Percentiles rank a stretch among this genome's conserved stretches.
phyloP scores from a whole-genome alignment of 2,113 vertebrate species.

The Petrocephalus microphthalmus region DNA sequence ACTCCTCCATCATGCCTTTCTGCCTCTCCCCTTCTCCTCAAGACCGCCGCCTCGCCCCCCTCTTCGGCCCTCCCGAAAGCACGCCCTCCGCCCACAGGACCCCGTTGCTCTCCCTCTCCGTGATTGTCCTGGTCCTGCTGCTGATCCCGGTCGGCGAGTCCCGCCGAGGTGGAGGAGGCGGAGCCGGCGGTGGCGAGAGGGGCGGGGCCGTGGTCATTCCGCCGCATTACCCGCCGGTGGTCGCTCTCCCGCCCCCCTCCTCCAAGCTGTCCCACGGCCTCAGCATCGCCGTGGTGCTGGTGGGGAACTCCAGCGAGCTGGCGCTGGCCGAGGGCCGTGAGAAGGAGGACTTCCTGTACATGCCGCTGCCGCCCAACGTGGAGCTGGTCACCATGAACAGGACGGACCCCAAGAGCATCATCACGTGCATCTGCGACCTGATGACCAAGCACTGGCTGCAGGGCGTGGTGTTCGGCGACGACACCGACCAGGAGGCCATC shows the following conservation, averaged over 20 bases:
- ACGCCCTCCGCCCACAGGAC: constrained; percentile 31
- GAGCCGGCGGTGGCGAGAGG: constrained; percentile 42
- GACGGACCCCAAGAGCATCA: constrained; percentile 97
- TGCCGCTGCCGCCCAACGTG: constrained; percentile 88
- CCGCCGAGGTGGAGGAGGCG: constrained; percentile 49
- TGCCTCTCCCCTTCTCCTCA: constrained; percentile 61
- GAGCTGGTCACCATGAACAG: constrained; percentile 97
- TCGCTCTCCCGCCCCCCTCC: constrained; percentile 40
- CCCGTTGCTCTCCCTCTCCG: constrained; percentile 23
- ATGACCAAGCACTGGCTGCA: constrained; percentile 93
- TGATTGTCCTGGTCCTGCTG: constrained; percentile 41
- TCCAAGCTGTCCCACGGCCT: constrained; percentile 66
- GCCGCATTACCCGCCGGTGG: constrained; percentile 54
- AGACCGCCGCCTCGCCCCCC: constrained; percentile 40
- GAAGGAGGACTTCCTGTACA: constrained; percentile 96
- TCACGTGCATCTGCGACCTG: constrained; percentile 89
- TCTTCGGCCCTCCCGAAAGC: constrained; percentile 27
- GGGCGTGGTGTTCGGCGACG: constrained; percentile 94
- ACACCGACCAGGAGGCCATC: constrained; percentile 97
- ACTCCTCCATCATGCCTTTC: constrained; percentile 69
- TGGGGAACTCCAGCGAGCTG: constrained; percentile 96
- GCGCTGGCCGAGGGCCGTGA: constrained; percentile 87
- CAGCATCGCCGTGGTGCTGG: constrained; percentile 91
- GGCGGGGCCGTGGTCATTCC: constrained; percentile 49
- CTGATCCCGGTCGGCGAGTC: constrained; percentile 58